A percentile compares a stretch with the other conserved stretches of the same genome.
phyloP scores from a whole-genome alignment of 2,113 vertebrate genomes.

The Peromyscus polionotus region DNA sequence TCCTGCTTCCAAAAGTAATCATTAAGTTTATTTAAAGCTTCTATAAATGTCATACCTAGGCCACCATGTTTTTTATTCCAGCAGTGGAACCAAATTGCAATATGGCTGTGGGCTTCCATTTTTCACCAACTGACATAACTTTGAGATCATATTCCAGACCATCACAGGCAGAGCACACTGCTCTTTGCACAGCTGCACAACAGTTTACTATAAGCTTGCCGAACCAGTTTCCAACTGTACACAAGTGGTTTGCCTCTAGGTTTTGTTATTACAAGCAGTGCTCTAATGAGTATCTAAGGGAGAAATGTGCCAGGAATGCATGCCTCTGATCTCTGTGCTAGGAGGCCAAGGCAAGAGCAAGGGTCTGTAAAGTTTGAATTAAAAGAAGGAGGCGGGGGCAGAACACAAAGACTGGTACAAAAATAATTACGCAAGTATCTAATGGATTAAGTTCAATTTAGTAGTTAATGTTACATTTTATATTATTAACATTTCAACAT shows the following conservation, averaged over 20 bases:
- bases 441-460: neutral
- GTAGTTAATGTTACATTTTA: conserved; percentile 46
- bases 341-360: neutral
- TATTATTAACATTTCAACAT: neutral
- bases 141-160: neutral
- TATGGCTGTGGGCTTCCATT: neutral
- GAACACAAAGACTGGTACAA: neutral
- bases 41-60: neutral
- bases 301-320: neutral
- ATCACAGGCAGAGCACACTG: neutral
- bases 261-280: conserved; percentile 9
- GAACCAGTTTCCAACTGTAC: neutral
- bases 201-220: neutral
- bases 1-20: neutral
- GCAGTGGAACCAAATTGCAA: neutral
- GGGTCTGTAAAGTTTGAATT: neutral
- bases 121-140: neutral
- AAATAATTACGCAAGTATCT: neutral
- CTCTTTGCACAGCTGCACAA: neutral
- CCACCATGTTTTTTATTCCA: neutral
- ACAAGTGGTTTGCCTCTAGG: neutral
- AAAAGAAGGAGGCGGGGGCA: neutral
- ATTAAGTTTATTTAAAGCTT: neutral
- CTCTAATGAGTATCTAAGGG: conserved; percentile 12
- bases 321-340: neutral